Percentiles rank a stretch among this genome's conserved stretches.
phyloP scores from a whole-genome alignment of 2,797 vertebrate species.

The Fringilla coelebs region DNA sequence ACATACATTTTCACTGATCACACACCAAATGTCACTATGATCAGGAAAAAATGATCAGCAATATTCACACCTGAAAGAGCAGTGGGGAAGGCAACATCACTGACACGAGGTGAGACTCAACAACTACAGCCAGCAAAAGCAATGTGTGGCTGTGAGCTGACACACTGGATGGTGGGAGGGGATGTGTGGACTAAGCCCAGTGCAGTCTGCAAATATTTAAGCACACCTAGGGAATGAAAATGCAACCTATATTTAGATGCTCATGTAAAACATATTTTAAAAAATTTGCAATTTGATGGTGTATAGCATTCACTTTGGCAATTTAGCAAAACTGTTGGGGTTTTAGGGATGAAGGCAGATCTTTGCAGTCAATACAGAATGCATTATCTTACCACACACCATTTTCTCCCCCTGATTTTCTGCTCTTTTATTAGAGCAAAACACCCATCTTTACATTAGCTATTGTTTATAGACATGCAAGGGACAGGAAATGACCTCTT shows the following conservation, averaged over 20 bases:
- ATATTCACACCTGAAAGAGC: not conserved
- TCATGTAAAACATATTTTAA: not conserved
- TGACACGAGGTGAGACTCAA: not conserved
- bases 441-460: not conserved
- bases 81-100: fast-evolving
- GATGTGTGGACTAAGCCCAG: not conserved
- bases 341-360: not conserved
- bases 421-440: not conserved
- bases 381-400: not conserved
- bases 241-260: not conserved
- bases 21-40: not conserved
- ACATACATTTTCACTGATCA: not conserved
- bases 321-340: not conserved
- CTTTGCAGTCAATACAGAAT: not conserved
- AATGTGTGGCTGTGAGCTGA: not conserved
- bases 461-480: not conserved
- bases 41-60: not conserved
- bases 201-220: not conserved
- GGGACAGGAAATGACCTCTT: not conserved
- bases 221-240: not conserved
- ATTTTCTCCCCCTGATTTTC: not conserved
- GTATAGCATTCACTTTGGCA: not conserved
- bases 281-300: not conserved
- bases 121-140: not conserved
- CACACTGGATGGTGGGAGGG: not conserved